These are phyloP conservation scores for Coranthus polyacanthus DNA, from an alignment of 2,797 vertebrate genomes.

Conservation along the genomic window DNA sequence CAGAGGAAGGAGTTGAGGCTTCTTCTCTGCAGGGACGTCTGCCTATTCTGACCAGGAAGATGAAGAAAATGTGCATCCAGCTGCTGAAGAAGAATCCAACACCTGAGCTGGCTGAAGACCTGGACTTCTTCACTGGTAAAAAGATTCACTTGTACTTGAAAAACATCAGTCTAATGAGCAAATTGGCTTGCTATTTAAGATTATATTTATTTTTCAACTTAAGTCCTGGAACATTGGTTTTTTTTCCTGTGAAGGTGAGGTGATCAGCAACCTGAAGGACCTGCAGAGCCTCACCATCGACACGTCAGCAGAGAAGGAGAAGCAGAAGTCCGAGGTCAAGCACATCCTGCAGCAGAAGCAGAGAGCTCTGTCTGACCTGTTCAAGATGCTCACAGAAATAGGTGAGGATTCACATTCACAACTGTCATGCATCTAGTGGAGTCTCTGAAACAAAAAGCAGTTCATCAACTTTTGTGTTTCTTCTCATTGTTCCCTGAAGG, in stretches of 20 bases:
- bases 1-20: conserved; percentile 63
- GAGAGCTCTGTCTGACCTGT: conserved; percentile 94
- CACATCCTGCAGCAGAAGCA: conserved; percentile 97
- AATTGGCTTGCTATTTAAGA: background rate
- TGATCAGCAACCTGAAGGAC: conserved; percentile 88
- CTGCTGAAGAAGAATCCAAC: conserved; percentile 85
- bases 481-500: conserved; percentile 77
- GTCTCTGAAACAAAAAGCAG: rapidly evolving
- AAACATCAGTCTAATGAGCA: background rate
- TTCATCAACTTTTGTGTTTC: background rate
- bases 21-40: conserved; percentile 88
- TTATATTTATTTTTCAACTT: background rate
- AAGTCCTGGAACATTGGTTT: background rate
- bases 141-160: background rate
- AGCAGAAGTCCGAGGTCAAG: conserved; percentile 92
- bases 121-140: conserved; percentile 92
- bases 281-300: conserved; percentile 90
- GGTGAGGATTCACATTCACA: conserved; percentile 78
- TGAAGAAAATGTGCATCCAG: conserved; percentile 91
- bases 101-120: conserved; percentile 88
- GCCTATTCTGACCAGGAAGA: conserved; percentile 88
- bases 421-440: background rate
- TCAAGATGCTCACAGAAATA: conserved; percentile 92
- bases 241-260: conserved; percentile 81
- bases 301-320: conserved; percentile 89